Percentiles rank a stretch among this genome's conserved stretches.
Evolutionary conservation across 2,888 invertebrate genomes (phyloP).

Genomic region (Heliconius ethilla): DNA sequence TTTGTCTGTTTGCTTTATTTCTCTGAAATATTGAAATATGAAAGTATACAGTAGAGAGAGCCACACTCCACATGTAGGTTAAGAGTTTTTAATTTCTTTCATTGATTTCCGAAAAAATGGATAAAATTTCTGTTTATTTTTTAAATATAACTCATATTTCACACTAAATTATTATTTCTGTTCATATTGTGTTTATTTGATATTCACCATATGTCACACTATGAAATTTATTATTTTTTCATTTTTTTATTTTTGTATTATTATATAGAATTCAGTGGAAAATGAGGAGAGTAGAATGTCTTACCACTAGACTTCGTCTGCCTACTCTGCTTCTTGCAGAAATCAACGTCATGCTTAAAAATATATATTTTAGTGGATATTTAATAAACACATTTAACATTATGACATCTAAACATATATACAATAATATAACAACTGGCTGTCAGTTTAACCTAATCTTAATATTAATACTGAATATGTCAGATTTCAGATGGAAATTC

Average conservation of each 20-base stretch:
- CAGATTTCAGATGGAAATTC: conserved; percentile 23
- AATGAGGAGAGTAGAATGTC: no score
- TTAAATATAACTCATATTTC: background rate
- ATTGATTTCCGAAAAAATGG: background rate
- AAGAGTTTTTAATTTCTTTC: conserved; percentile 12
- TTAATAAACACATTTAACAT: background rate
- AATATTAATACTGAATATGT: conserved; percentile 21
- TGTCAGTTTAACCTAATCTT: conserved; percentile 13
- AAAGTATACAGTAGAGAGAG: conserved; percentile 3
- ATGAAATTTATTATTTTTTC: no score
- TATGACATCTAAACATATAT: background rate
- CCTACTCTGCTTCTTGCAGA: no score
- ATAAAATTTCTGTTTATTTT: background rate
- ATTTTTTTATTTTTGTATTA: no score
- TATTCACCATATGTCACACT: background rate
- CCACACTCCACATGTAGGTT: background rate
- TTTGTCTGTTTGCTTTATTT: background rate
- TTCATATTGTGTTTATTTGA: background rate
- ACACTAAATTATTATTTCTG: background rate
- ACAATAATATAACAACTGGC: background rate
- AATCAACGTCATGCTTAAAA: no score
- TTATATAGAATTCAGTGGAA: no score
- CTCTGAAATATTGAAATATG: background rate
- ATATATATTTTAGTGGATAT: background rate
- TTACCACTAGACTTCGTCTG: no score